Evolutionary conservation across 2,888 invertebrate species (phyloP), one percentile per base, ranked within the genome.

Genomic region (Alentia gelatinosa): DNA sequence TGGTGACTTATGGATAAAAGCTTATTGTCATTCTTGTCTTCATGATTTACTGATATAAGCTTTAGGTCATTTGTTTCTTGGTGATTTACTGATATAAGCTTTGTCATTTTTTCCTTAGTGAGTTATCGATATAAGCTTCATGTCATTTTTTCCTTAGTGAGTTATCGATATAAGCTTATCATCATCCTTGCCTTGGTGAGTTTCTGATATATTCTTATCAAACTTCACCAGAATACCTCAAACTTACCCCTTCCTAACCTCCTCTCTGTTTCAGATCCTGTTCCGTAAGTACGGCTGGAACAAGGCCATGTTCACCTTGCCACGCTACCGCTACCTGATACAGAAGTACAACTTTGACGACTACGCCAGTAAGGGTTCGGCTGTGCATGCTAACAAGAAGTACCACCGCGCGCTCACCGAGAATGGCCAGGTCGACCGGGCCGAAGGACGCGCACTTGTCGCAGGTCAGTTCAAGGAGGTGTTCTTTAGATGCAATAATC

Each of bases 211-310:
- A 15, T 12, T 12, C 7, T 42, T 42, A 15, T 7, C 47, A 42
- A 7, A 12, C 47, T 42, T 9, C 74, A 74, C 9, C 9, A 23
- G 7, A 9, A 89, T 56, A 35, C n/a, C 26, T 42, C 9, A 7
- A 42, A 15, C 47, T 15, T 12, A 7, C 15, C 7, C 7, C 47
- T 42, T 5, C 56, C 5, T 9, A n/a, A 35, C 5, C 12, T 90
- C 12, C 39, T 23, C 37, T 33, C n/a, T 23, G 15, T 84, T 89
- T 89, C 93, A 95, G 95, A 92, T 95, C 9, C 91, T 96, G 91
- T 96, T 96, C 94, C 92, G 95, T 63, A 95, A 94, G 91, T 96
- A 95, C 90, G 96, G 96, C 47, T 96, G 96, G 96, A 92, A 93
- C 89, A 95, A 95, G 93, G 93, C 93, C 0, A 93, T 93, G 1